Evolutionary conservation across 2,113 vertebrate genomes (phyloP).

Genomic region (Laterallus jamaicensis): DNA sequence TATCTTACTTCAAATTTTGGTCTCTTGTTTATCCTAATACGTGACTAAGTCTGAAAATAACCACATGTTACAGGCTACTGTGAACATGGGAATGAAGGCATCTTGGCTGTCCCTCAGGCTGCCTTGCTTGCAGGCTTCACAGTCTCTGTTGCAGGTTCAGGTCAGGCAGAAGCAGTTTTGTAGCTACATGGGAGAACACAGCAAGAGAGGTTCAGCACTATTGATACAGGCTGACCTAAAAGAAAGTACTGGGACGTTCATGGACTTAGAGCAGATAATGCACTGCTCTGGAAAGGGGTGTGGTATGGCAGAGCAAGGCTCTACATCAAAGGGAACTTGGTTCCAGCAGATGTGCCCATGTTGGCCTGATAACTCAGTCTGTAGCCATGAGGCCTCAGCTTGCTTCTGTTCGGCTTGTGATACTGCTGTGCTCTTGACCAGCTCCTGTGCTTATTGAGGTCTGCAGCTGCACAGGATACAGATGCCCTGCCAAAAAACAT

Average conservation of each 20-base stretch:
- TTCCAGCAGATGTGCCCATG: accelerated
- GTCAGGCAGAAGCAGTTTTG: not conserved
- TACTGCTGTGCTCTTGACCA: not conserved
- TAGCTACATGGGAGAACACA: not conserved
- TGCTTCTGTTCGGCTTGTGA: not conserved
- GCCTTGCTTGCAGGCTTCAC: not conserved
- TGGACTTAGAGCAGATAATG: not conserved
- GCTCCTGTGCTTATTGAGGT: not conserved
- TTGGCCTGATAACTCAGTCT: not conserved
- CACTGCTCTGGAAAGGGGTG: not conserved
- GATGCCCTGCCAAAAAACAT: not conserved
- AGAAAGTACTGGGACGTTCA: not conserved
- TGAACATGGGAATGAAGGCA: not conserved
- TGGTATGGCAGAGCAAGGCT: not conserved
- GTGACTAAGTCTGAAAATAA: not conserved
- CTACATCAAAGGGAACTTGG: not conserved
- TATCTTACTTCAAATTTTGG: not conserved
- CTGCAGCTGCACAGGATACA: not conserved
- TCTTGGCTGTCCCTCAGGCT: not conserved
- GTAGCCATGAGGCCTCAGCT: accelerated
- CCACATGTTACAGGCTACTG: not conserved
- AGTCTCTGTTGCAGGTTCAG: not conserved
- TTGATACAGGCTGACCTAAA: not conserved
- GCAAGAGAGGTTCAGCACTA: not conserved
- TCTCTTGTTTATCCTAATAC: not conserved